Evolutionary conservation across 2,113 vertebrate species (phyloP).

Genomic region (Procavia capensis): DNA sequence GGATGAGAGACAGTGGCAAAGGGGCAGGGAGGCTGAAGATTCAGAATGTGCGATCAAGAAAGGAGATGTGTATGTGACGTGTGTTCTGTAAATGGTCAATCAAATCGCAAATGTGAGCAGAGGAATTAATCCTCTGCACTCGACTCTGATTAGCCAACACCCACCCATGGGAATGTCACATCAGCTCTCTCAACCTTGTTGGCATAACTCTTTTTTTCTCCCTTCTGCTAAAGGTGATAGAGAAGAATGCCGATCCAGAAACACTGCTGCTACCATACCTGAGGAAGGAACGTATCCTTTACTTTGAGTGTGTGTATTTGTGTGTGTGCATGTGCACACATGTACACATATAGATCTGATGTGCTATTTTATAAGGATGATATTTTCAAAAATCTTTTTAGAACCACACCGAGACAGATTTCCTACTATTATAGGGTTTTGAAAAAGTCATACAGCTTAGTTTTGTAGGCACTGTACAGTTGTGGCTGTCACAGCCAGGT

Average conservation of each 20-base stretch:
- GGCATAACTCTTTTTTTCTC: constrained; percentile 36
- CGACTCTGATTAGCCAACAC: neutral
- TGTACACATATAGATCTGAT: neutral
- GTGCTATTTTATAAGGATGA: neutral
- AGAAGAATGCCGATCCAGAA: constrained; percentile 81
- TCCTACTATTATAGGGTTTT: neutral
- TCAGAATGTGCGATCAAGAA: neutral
- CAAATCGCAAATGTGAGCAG: neutral
- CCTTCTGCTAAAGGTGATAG: constrained; percentile 75
- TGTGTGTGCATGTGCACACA: neutral
- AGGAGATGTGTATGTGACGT: neutral
- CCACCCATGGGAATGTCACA: neutral
- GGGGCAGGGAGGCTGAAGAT: neutral
- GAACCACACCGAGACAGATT: neutral
- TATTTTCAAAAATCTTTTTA: neutral
- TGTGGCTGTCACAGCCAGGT: neutral
- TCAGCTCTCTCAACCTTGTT: neutral
- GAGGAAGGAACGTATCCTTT: constrained; percentile 85
- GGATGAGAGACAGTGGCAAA: neutral
- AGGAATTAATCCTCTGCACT: neutral
- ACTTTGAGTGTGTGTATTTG: no score
- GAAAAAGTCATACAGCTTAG: neutral
- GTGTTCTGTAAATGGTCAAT: neutral
- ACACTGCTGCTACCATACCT: constrained; percentile 82
- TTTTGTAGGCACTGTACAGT: neutral